Base-by-base conservation (phyloP, 2,797 vertebrate species). In the Rhinatrema bivittatum region DNA sequence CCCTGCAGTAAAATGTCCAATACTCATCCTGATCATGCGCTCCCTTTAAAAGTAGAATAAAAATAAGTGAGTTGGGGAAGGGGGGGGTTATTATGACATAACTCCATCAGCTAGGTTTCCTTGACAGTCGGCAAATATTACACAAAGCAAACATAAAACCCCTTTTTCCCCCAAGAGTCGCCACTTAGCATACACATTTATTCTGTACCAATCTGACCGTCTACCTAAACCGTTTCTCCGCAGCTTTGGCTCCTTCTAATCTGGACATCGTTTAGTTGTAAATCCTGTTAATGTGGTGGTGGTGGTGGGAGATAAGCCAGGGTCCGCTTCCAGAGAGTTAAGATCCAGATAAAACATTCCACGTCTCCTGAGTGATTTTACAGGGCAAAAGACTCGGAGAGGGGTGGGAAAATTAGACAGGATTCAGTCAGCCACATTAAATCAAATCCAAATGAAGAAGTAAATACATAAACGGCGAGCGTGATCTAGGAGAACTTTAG, bases 311-410 rank as follows among this genome's bases (percentile, higher is more conserved):
- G 20, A 22, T 31, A 16, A 29, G 39, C 10, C 16, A 23, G 20
- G 6, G 4, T 15, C 9, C 7, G 4, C 32, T 6, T 48, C 48
- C 40, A 44, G 20, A 44, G 20, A 24, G 9, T n/a, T 29, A 39
- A n/a, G 5, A 26, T 46, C 44, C 46, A 36, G 24, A 20, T 13
- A 33, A 46, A 32, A 29, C 56, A 62, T 56, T 52, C 59, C 60
- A 43, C 38, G 38, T 40, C 17, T 8, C 13, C 35, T 36, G 36
- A n/a, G 43, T 22, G 52, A 53, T 44, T n/a, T 45, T 26, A 34
- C 38, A 20, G 46, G 25, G 38, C 36, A 18, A 30, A 10, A 30
- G 7, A n/a, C 15, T 5, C 16, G 7, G 11, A n/a, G 22, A 27
- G 7, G 2, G 4, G 20, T 2, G 2, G 1, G 1, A 25, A 14